phyloP scores from a whole-genome alignment of 1,140 invertebrate species.

The Drosophila arawakana region DNA sequence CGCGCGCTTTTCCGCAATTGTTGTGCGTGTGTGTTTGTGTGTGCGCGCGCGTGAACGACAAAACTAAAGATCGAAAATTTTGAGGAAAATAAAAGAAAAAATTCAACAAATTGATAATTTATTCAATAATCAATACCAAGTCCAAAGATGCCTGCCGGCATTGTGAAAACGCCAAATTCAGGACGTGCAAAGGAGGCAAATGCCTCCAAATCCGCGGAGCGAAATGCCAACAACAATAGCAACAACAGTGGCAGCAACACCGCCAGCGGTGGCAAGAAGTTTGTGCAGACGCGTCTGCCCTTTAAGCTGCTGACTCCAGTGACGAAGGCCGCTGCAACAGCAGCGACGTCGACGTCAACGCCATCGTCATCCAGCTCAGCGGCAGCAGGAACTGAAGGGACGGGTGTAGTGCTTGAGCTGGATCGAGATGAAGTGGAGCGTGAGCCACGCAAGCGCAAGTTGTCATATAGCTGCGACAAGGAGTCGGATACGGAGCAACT shows the following conservation, averaged over 20 bases:
- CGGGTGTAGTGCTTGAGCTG: constrained; percentile 3
- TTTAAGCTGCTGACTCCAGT: constrained; percentile 75
- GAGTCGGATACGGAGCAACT: constrained; percentile 25
- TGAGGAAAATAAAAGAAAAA: not conserved
- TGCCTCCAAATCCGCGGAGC: constrained; percentile 44
- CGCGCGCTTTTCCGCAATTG: constrained; percentile 41
- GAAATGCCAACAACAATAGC: constrained; percentile 26
- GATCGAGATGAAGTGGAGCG: constrained; percentile 11
- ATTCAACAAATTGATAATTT: not conserved
- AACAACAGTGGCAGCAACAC: constrained; percentile 2
- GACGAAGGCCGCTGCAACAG: constrained; percentile 4
- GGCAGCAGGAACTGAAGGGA: not conserved
- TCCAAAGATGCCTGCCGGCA: constrained; percentile 57
- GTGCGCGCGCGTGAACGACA: constrained; percentile 14
- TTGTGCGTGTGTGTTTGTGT: constrained; percentile 35
- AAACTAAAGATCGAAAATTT: too few species aligned
- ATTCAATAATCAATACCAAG: constrained; percentile 14
- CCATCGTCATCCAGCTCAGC: not conserved
- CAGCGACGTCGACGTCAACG: not conserved
- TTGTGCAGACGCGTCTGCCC: constrained; percentile 83
- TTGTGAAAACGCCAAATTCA: constrained; percentile 59
- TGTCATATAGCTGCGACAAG: constrained; percentile 58
- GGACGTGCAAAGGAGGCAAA: constrained; percentile 42
- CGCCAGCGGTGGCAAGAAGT: constrained; percentile 74
- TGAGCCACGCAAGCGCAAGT: constrained; percentile 71